Evolutionary conservation across 2,888 invertebrate genomes (phyloP), one percentile per base, ranked within the genome.

Genomic region (Mellilla xanthometata): DNA sequence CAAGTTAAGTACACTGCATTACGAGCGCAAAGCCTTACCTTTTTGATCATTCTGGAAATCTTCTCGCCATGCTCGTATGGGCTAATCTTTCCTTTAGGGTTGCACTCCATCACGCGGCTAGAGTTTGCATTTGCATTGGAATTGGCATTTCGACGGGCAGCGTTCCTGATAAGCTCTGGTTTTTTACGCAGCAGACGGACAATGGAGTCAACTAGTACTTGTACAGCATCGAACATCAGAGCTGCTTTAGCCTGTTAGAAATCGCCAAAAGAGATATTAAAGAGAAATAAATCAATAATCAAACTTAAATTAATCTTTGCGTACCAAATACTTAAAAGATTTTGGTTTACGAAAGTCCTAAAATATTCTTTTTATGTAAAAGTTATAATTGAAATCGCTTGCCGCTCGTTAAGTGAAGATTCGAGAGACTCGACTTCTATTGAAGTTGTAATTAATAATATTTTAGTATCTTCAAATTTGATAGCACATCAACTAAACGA

Each of bases 211-310:
- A 96, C 93, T 27, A 98, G 90, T 0, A 98, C 96, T 68, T 95
- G 94, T 5, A 97, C 95, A 0, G 96, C 96, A 72, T 99, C 99
- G 78, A 97, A 97, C 93, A 97, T 97, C 55, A 99, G 91, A 0
- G 98, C 98, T 0, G 97, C 96, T 82, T 97, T 95, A 2, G 98
- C 96, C 97, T 97, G 76, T 23, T 23, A 2, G 23, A 23, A 23
- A 19, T 19, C 3, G 19, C 19, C 3, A 19, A 3, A 6, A 19
- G 19, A n/a, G 19, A 19, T 19, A 6, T 19, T 6, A 19, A 19
- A 19, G 6, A 19, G 19, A 3, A n/a, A n/a, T n/a, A n/a, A n/a
- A n/a, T n/a, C n/a, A n/a, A n/a, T n/a, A n/a, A n/a, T n/a, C n/a
- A n/a, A n/a, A n/a, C n/a, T n/a, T n/a, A n/a, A n/a, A n/a, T n/a